phyloP scores from a whole-genome alignment of 2,888 invertebrate genomes.

The Melinaea marsaeus region DNA sequence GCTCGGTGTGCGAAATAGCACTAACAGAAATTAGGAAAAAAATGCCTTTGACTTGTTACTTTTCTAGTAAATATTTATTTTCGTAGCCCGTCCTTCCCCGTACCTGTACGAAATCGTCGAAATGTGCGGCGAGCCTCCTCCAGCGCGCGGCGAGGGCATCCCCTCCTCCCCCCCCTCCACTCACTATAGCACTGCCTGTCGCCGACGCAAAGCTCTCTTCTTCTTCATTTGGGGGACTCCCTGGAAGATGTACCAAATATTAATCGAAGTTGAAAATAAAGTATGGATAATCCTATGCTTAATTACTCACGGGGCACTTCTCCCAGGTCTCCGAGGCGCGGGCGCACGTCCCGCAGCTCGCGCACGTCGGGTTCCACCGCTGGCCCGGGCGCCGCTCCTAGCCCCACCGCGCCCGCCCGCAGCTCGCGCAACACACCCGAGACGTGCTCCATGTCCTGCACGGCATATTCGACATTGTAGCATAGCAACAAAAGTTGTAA shows the following conservation, averaged over 20 bases:
- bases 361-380: conserved; percentile 19
- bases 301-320: conserved; percentile 54
- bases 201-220: conserved; percentile 60
- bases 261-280: background rate
- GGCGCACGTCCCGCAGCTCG: conserved; percentile 30
- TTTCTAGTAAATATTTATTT: no score
- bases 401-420: conserved; percentile 43
- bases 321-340: conserved; percentile 35
- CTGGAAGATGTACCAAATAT: conserved; percentile 34
- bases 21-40: conserved; percentile 52
- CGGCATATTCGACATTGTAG: no score
- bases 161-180: conserved; percentile 37
- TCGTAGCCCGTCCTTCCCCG: background rate
- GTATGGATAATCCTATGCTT: background rate
- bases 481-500: no score
- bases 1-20: conserved; percentile 89
- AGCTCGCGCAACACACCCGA: conserved; percentile 76
- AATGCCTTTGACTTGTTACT: no score
- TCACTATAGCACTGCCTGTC: conserved; percentile 26
- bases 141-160: conserved; percentile 82
- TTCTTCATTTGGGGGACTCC: conserved; percentile 37
- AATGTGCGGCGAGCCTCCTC: conserved; percentile 88
- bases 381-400: conserved; percentile 20
- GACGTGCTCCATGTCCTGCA: conserved; percentile 83
- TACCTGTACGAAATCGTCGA: conserved; percentile 88